These are phyloP conservation scores for Hoplodrina ambigua DNA, from an alignment of 2,888 invertebrate genomes.

Conservation along the genomic window DNA sequence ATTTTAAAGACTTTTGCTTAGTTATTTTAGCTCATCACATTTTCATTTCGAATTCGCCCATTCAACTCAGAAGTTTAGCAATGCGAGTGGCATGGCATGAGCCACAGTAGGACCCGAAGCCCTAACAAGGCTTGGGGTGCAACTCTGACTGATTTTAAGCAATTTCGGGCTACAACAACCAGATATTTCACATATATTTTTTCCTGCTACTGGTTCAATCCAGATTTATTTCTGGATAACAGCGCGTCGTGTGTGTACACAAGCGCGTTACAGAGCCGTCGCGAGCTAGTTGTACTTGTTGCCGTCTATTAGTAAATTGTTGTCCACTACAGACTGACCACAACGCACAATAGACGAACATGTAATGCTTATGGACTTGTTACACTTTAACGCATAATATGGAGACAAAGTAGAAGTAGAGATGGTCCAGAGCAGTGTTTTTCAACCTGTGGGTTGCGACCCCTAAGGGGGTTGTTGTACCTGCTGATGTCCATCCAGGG, in stretches of 20 bases:
- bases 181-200: neutral
- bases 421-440: too few species aligned
- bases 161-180: too few species aligned
- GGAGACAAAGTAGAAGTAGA: too few species aligned
- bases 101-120: neutral
- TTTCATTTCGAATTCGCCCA: too few species aligned
- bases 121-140: neutral
- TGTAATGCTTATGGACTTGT: slow-evolving; percentile 46
- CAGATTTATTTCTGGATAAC: slow-evolving; percentile 2
- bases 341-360: slow-evolving; percentile 39
- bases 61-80: neutral
- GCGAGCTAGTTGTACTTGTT: slow-evolving; percentile 37
- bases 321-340: slow-evolving; percentile 31
- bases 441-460: too few species aligned
- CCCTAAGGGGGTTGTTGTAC: too few species aligned
- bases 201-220: neutral
- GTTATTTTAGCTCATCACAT: too few species aligned
- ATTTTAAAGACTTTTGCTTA: too few species aligned
- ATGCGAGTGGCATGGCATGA: too few species aligned
- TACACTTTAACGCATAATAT: slow-evolving; percentile 10
- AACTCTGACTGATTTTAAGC: too few species aligned
- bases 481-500: too few species aligned
- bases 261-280: slow-evolving; percentile 33
- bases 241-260: slow-evolving; percentile 22
- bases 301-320: slow-evolving; percentile 48